Conservation (phyloP, 1,140 invertebrate species). For the Aphis craccivora region DNA sequence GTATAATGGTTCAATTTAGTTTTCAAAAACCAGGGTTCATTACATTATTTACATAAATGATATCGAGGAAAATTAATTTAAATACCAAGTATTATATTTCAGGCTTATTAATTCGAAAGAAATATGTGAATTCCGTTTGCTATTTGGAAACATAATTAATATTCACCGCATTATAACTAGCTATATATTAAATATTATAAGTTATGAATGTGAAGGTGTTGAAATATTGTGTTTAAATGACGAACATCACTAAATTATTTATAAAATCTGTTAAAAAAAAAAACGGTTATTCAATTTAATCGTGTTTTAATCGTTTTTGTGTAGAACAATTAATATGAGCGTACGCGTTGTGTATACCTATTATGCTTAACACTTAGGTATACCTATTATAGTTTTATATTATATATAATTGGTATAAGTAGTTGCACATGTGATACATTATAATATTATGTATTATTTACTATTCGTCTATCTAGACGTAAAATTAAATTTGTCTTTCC, state of each 20-base stretch:
- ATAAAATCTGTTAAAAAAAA: not conserved
- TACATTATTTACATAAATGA: not conserved
- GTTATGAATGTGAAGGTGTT: not conserved
- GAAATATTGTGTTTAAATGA: not conserved
- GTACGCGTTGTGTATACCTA: not conserved
- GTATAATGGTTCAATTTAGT: not conserved
- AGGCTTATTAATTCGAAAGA: not conserved
- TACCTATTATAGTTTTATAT: no score
- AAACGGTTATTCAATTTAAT: not conserved
- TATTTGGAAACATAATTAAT: not conserved
- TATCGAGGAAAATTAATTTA: not conserved
- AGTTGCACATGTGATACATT: not conserved
- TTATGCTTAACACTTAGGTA: not conserved
- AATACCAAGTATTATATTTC: not conserved
- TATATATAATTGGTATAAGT: not conserved
- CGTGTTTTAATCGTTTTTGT: not conserved
- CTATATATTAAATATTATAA: not conserved
- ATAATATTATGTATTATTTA: slow-evolving; percentile 5
- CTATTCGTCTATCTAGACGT: not conserved
- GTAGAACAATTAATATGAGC: not conserved
- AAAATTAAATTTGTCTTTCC: not conserved
- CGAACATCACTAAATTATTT: not conserved
- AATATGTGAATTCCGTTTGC: not conserved
- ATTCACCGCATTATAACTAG: not conserved
- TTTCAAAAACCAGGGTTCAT: not conserved